These are phyloP conservation scores for Pseudomyrmex dendroicus DNA, from an alignment of 1,140 invertebrate genomes.

Conservation along the genomic window DNA sequence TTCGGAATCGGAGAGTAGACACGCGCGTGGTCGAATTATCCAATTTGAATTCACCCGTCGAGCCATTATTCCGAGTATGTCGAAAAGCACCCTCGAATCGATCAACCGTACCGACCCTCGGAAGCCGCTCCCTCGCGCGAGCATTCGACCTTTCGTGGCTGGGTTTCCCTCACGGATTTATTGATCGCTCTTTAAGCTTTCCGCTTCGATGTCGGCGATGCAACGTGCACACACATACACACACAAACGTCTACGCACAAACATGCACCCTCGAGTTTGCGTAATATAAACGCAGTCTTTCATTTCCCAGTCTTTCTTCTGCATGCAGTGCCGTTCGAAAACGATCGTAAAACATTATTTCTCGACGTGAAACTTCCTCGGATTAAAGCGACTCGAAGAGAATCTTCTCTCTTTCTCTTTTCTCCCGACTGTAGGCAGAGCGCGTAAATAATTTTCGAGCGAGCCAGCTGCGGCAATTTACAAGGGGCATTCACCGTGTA, in stretches of 20 bases:
- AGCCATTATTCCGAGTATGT: conserved; percentile 37
- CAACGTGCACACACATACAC: not conserved
- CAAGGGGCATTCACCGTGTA: conserved; percentile 30
- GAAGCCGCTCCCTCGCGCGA: conserved; percentile 60
- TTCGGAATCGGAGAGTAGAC: not conserved
- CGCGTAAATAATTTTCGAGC: conserved; percentile 49
- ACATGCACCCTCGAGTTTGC: not conserved
- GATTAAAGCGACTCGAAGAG: conserved; percentile 22
- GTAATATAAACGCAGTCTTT: conserved; percentile 43
- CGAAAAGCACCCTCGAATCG: conserved; percentile 64
- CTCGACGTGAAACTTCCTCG: conserved; percentile 40
- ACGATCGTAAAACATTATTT: conserved; percentile 48
- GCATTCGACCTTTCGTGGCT: conserved; percentile 68
- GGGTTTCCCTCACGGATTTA: conserved; percentile 63
- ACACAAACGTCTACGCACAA: too few relatives aligned
- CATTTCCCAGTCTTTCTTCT: conserved; percentile 28
- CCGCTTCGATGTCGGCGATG: conserved; percentile 53
- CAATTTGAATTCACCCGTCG: conserved; percentile 22
- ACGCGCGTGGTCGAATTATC: conserved; percentile 25
- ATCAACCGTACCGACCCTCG: conserved; percentile 67
- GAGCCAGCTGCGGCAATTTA: conserved; percentile 22
- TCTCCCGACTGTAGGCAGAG: conserved; percentile 19
- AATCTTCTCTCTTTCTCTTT: not conserved
- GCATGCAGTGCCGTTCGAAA: conserved; percentile 2
- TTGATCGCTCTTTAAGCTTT: conserved; percentile 62